Base-by-base conservation (phyloP, 1,140 invertebrate species). In the Chelonus insularis region DNA sequence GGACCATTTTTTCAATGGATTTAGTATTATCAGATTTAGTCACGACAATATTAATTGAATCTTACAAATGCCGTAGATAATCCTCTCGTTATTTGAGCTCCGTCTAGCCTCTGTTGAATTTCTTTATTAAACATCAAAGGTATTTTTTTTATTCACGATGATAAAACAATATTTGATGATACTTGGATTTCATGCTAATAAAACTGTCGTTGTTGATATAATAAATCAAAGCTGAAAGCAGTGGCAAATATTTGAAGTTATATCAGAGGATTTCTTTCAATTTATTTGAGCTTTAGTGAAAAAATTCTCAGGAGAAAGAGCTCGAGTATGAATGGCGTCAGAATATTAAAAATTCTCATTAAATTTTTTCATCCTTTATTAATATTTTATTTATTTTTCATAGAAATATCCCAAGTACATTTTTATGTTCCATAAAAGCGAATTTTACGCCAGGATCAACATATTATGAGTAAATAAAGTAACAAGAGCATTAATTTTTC, bases 161-260 rank as follows among this genome's bases (percentile, higher is more conserved):
- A 43, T 43, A 18, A 43, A 43, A 43, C 16, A 43, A 43, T 43
- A 43, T 43, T 43, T 43, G 41, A 43, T 14, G 41, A 43, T 43
- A 18, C 41, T 43, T 43, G 14, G 41, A 43, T 43, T 43, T 43
- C 41, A 43, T 43, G 41, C 41, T 43, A 43, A 43, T 43, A 43
- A 16, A 43, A 43, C 41, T 14, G 18, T 43, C 14, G 25, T 29
- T 43, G 41, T 43, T 43, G 41, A 43, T 14, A 16, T 43, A 16
- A 43, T 20, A 43, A 43, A 43, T 43, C 41, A 43, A 43, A 43
- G 41, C 14, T 43, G 14, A 43, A 43, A 43, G 41, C 16, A 43
- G 12, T 43, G 14, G 41, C 41, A 43, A 43, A 43, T 43, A 43
- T 43, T 43, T 43, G 41, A 43, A 43, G 41, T 43, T 43, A 16